Percentiles rank a stretch among this genome's conserved stretches.
Conservation (phyloP, 2,888 invertebrate species). For the Pyrrhosoma nymphula region DNA sequence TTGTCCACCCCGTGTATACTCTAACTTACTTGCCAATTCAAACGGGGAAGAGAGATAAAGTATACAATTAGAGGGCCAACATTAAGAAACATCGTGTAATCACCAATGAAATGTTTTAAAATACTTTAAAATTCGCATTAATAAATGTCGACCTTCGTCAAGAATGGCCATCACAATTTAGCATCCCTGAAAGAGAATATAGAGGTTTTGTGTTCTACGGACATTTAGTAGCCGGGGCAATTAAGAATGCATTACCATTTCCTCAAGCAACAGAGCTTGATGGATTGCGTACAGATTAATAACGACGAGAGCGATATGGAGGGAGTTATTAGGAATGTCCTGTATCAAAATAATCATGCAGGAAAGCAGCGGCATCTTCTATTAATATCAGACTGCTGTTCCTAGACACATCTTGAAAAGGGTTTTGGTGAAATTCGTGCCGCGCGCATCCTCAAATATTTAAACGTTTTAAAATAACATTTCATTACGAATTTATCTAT, state of each 20-base stretch:
- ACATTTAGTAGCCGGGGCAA: neutral
- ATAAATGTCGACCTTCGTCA: neutral
- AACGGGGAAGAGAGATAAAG: no score
- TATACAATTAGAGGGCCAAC: no score
- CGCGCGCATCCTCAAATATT: neutral
- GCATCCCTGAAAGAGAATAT: neutral
- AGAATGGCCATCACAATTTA: neutral
- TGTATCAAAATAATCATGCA: neutral
- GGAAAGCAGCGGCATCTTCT: neutral
- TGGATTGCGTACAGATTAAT: neutral
- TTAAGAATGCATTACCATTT: conserved; percentile 23
- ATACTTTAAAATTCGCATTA: no score
- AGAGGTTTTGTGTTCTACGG: neutral
- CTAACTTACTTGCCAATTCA: no score
- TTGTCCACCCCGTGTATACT: no score
- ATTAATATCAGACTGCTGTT: neutral
- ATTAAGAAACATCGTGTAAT: no score
- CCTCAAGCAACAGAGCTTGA: conserved; percentile 1
- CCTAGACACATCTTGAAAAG: neutral
- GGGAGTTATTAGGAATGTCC: neutral
- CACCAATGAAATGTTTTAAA: no score
- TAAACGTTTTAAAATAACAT: neutral
- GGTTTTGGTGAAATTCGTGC: neutral
- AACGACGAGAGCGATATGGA: neutral
- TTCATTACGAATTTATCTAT: conserved; percentile 33